These are phyloP conservation scores for Verasper variegatus DNA, from an alignment of 2,113 vertebrate species.

Conservation along the genomic window DNA sequence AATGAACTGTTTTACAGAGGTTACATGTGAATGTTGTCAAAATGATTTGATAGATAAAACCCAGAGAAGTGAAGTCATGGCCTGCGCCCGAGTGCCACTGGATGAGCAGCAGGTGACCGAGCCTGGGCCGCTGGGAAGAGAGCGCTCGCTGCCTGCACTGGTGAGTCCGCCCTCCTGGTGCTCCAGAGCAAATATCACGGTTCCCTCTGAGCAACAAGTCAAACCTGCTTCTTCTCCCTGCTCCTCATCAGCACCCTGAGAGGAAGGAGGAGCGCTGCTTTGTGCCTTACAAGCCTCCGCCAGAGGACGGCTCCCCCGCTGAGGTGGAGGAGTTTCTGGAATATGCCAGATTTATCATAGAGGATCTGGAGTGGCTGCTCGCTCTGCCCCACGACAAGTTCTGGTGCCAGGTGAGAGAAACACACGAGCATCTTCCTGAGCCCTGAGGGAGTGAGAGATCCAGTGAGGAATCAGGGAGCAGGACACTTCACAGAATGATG, in stretches of 20 bases:
- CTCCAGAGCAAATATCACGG: background rate
- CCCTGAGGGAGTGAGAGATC: no score
- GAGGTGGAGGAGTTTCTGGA: slow-evolving; percentile 93
- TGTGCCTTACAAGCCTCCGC: slow-evolving; percentile 89
- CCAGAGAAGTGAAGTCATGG: slow-evolving; percentile 65
- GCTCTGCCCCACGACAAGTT: slow-evolving; percentile 93
- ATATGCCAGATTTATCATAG: slow-evolving; percentile 87
- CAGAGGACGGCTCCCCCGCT: slow-evolving; percentile 83
- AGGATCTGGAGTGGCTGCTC: slow-evolving; percentile 96
- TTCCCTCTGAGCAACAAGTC: no score
- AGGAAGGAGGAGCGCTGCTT: slow-evolving; percentile 91
- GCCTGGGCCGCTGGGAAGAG: slow-evolving; percentile 83
- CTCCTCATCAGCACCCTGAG: slow-evolving; percentile 85
- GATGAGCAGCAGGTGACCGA: slow-evolving; percentile 90
- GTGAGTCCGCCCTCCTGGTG: slow-evolving; percentile 78
- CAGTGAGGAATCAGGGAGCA: no score
- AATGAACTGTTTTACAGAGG: no score
- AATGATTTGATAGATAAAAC: background rate
- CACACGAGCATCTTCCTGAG: background rate
- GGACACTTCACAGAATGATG: no score
- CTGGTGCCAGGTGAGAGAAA: slow-evolving; percentile 93
- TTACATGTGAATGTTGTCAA: background rate
- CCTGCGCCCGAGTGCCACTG: slow-evolving; percentile 85
- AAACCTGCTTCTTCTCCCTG: no score
- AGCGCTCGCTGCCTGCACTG: slow-evolving; percentile 88